These are phyloP conservation scores for Brotula barbata DNA, from an alignment of 2,797 vertebrate genomes.

Conservation along the genomic window DNA sequence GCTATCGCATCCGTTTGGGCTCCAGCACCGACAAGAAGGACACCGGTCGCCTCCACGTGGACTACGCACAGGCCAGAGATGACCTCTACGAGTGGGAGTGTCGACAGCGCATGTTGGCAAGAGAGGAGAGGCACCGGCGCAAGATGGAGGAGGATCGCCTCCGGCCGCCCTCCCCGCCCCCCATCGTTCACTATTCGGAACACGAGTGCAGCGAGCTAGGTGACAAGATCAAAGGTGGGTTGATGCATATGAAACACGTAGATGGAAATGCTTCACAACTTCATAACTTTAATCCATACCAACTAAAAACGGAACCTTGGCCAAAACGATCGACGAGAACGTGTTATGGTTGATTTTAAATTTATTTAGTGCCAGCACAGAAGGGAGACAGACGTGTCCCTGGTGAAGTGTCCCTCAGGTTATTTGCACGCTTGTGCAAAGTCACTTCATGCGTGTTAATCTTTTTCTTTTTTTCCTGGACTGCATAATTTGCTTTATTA, in stretches of 20 bases:
- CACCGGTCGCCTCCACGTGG: constrained; percentile 91
- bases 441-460: constrained; percentile 29
- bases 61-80: constrained; percentile 94
- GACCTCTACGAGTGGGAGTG: constrained; percentile 98
- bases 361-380: neutral
- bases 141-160: constrained; percentile 89
- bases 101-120: constrained; percentile 90
- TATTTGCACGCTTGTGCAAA: constrained; percentile 13
- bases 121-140: constrained; percentile 91
- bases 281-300: neutral
- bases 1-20: constrained; percentile 91
- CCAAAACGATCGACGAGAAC: constrained; percentile 1
- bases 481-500: constrained; percentile 30
- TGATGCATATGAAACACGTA: neutral
- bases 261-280: no score
- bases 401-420: neutral
- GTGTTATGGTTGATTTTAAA: constrained; percentile 1
- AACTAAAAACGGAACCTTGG: no score
- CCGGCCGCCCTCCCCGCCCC: constrained; percentile 89
- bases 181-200: constrained; percentile 93
- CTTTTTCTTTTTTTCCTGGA: constrained; percentile 15
- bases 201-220: constrained; percentile 90
- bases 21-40: constrained; percentile 98
- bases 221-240: constrained; percentile 91
- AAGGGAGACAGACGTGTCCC: constrained; percentile 12